phyloP scores from a whole-genome alignment of 2,113 vertebrate genomes.

The Aythya baeri region DNA sequence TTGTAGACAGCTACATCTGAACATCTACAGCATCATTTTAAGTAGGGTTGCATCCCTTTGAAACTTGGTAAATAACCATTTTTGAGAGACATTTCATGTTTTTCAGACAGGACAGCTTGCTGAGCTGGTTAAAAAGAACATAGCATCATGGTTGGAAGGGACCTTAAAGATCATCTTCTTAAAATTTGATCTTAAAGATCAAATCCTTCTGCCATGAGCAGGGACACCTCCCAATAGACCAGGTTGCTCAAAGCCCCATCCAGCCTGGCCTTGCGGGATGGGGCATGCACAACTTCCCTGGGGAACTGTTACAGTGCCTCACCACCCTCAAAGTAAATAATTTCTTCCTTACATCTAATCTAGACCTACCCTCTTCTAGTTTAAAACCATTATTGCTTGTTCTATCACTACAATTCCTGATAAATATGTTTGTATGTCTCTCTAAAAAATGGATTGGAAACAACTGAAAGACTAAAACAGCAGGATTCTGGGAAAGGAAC shows the following conservation, averaged over 20 bases:
- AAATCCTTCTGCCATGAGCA: not conserved
- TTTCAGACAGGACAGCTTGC: not conserved
- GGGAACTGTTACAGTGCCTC: not conserved
- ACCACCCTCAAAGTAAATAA: not conserved
- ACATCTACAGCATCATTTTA: not conserved
- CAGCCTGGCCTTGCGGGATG: not conserved
- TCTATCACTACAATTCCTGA: not conserved
- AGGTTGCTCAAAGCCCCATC: not conserved
- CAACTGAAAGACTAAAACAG: not conserved
- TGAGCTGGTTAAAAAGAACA: not conserved
- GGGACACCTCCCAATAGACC: not conserved
- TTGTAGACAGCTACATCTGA: not conserved
- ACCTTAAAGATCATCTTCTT: not conserved
- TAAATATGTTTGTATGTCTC: not conserved
- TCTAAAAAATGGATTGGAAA: not conserved
- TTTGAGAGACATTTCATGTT: not conserved
- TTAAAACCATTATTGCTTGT: not conserved
- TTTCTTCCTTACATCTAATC: not conserved
- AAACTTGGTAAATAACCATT: constrained; percentile 30
- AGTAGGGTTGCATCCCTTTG: constrained; percentile 3
- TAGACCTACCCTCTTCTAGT: not conserved
- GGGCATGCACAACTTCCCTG: not conserved
- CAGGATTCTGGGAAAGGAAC: not conserved
- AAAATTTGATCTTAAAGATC: not conserved
- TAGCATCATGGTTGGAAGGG: not conserved